Conservation (phyloP, 2,888 invertebrate species). For the Drosophila nr. fundita region DNA sequence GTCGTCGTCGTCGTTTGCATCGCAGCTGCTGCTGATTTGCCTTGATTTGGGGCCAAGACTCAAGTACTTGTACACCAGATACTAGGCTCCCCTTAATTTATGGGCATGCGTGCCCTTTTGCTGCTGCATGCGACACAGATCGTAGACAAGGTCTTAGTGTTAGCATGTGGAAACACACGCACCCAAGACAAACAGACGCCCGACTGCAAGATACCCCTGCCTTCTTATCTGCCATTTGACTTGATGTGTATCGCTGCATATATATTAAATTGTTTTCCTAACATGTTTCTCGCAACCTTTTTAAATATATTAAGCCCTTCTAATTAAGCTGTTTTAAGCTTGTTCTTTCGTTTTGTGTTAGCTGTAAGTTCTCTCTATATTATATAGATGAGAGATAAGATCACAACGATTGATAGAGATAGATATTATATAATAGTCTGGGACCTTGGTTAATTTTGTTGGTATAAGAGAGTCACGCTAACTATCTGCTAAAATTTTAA, state of each 20-base stretch:
- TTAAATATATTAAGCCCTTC: neutral
- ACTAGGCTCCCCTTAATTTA: slow-evolving; percentile 60
- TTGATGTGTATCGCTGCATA: neutral
- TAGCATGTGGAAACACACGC: slow-evolving; percentile 1
- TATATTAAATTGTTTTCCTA: neutral
- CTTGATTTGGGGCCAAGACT: slow-evolving; percentile 63
- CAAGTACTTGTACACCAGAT: slow-evolving; percentile 57
- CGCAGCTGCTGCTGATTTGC: slow-evolving; percentile 58
- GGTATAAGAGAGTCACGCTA: neutral
- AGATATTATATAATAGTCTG: neutral
- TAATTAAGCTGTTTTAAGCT: neutral
- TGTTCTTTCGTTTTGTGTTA: neutral
- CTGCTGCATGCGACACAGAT: slow-evolving; percentile 19
- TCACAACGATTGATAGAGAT: neutral
- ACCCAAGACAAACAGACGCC: neutral
- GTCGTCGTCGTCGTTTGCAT: slow-evolving; percentile 26
- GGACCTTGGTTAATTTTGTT: neutral
- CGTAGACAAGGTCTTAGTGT: slow-evolving; percentile 22
- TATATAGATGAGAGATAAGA: neutral
- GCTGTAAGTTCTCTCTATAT: neutral
- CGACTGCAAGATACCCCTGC: slow-evolving; percentile 4
- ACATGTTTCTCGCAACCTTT: neutral
- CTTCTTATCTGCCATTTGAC: neutral
- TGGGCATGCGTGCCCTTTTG: slow-evolving; percentile 64
- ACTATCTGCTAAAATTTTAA: neutral